Base-by-base conservation (phyloP, 2,113 vertebrate genomes). In the Charadrius vociferus region DNA sequence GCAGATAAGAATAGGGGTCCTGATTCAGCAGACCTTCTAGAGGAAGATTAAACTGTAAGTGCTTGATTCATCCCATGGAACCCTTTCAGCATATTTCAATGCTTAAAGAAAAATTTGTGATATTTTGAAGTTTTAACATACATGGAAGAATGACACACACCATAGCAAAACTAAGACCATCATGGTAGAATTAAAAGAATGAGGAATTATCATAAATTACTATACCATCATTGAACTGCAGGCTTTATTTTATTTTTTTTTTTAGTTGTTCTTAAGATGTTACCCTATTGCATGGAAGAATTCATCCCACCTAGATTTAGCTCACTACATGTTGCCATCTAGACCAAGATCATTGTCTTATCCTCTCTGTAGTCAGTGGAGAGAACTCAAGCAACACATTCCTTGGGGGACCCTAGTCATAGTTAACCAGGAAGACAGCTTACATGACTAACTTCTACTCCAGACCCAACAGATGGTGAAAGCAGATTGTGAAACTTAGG, bases 361-460 rank as follows among this genome's bases (percentile, higher is more conserved):
- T 24, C 5, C 7, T 62, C 55, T 62, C 7, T 22, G 9, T 49
- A 90, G 39, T 41, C 34, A 37, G 14, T 20, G 12, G 6, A 62
- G 41, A 70, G 17, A 47, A 85, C 8, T 85, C 49, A 62, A 52
- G 23, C 34, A 83, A 52, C 34, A 75, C 9, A 22, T 61, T 90
- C 16, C 29, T n/a, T 56, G 37, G 12, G 84, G 22, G 30, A n/a
- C 1, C 12, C 9, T n/a, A 17, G 21, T 30, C 0, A 0, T 7
- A 34, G 21, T 4, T 66, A 22, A 70, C 34, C 74, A 56, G 36
- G 41, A 86, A 71, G 34, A 37, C 3, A 53, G 18, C 3, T 86
- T 43, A 45, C 30, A 53, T 0, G 1, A 71, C 10, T 26, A 62
- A 24, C 41, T 86, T 85, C n/a, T 65, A 34, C 73, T 91, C 20